phyloP scores from a whole-genome alignment of 2,797 vertebrate genomes.

The Harpagifer antarcticus region DNA sequence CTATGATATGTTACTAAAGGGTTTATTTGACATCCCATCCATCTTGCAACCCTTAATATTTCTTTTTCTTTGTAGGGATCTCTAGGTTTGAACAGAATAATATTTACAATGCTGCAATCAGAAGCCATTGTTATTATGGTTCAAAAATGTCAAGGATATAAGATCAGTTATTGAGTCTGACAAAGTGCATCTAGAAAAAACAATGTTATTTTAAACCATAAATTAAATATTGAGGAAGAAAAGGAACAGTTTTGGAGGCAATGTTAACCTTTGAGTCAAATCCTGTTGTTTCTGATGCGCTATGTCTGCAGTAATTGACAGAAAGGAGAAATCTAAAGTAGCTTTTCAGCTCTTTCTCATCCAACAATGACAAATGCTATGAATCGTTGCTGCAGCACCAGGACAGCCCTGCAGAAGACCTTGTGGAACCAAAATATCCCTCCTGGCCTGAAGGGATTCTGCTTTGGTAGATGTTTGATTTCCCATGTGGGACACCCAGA shows the following conservation, averaged over 20 bases:
- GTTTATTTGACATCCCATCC: not conserved
- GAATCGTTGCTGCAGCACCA: constrained; percentile 66
- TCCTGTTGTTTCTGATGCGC: not conserved
- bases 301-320: not conserved
- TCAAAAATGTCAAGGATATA: not conserved
- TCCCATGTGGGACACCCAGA: constrained; percentile 77
- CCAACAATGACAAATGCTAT: constrained; percentile 30
- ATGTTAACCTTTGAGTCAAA: not conserved
- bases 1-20: too few species aligned
- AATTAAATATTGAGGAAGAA: not conserved
- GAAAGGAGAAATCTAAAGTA: constrained; percentile 1
- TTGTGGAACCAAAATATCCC: constrained; percentile 80
- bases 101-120: not conserved
- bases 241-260: not conserved
- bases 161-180: not conserved
- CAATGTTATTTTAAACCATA: not conserved
- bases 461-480: constrained; percentile 82
- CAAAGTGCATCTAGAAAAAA: not conserved
- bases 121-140: not conserved
- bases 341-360: constrained; percentile 34
- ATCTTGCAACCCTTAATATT: not conserved
- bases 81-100: not conserved
- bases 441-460: constrained; percentile 79
- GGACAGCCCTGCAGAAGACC: constrained; percentile 74
- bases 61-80: not conserved